Base-by-base conservation (phyloP, 2,113 vertebrate species). In the Sciurus niger region DNA sequence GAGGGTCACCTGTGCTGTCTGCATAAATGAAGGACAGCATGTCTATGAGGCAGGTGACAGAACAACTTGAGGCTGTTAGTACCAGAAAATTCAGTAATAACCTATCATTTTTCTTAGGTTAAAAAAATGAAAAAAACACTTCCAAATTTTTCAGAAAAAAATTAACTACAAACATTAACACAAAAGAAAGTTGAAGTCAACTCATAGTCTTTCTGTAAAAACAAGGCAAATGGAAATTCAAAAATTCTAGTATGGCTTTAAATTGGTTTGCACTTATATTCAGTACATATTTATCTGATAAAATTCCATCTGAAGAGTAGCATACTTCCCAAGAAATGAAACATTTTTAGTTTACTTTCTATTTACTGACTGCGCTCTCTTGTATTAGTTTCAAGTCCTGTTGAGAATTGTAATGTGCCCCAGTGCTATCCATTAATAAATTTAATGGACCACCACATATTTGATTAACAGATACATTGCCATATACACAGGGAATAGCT, bases 11-110 rank as follows among this genome's bases (percentile, higher is more conserved):
- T 77, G 40, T 87, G 79, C 67, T 28, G 37, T 86, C 72, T 92
- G 86, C 70, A 89, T 95, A 97, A 95, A 93, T 93, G 93, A 97
- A 96, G 87, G 89, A 96, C 92, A 95, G 86, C 63, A 40, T 70
- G 74, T 95, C 86, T 91, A 74, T 65, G 68, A 92, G 34, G 16
- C 84, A 80, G 67, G 51, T 0, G 0, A 93, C 79, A 95, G 86
- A 93, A 48, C 18, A 91, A 95, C 74, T 87, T 80, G 84, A 96
- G 51, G 65, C 68, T 84, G 58, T 73, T 30, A 96, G 34, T 28
- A 84, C 2, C 40, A 65, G 76, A 94, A 96, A 91, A 92, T 89
- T 95, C 67, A 80, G 84, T 89, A 88, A 88, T 80, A 79, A 72
- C 16, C 34, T 92, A 14, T 30, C 77, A 28, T 40, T 90, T 92